Evolutionary conservation across 2,113 vertebrate genomes (phyloP).

Genomic region (Bubo scandiacus): DNA sequence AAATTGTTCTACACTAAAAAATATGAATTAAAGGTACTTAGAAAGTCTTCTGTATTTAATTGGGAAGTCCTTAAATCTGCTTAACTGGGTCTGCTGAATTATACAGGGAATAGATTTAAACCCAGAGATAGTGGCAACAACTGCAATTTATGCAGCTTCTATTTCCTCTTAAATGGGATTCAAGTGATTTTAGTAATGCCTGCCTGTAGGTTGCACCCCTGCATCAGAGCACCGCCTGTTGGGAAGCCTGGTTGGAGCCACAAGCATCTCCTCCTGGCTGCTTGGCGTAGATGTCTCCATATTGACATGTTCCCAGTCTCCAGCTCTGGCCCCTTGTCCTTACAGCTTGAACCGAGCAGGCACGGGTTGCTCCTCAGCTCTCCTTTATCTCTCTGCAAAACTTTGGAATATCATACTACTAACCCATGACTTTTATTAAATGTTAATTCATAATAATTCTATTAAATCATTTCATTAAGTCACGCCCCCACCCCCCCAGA

Average conservation of each 20-base stretch:
- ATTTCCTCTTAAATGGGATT: not conserved
- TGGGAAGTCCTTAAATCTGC: slow-evolving; percentile 6
- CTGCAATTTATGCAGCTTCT: not conserved
- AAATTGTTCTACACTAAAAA: not conserved
- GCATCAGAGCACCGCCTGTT: rapidly evolving
- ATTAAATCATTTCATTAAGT: not conserved
- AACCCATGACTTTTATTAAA: not conserved
- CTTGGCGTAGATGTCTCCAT: rapidly evolving
- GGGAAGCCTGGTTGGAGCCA: rapidly evolving
- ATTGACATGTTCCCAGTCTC: rapidly evolving
- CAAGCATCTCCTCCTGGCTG: too few relatives aligned
- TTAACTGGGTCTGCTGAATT: not conserved
- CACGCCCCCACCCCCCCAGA: rapidly evolving
- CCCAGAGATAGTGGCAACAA: not conserved
- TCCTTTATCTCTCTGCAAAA: not conserved
- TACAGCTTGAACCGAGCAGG: not conserved
- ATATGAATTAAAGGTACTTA: not conserved
- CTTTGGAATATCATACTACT: not conserved
- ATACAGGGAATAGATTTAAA: not conserved
- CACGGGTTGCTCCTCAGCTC: not conserved
- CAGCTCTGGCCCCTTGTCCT: not conserved
- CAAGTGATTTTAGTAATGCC: not conserved
- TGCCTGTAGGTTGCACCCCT: not conserved
- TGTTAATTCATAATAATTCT: not conserved
- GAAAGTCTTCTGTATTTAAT: slow-evolving; percentile 1